A percentile compares a stretch with the other conserved stretches of the same genome.
Conservation (phyloP, 2,113 vertebrate genomes). For the Globicephala melas region DNA sequence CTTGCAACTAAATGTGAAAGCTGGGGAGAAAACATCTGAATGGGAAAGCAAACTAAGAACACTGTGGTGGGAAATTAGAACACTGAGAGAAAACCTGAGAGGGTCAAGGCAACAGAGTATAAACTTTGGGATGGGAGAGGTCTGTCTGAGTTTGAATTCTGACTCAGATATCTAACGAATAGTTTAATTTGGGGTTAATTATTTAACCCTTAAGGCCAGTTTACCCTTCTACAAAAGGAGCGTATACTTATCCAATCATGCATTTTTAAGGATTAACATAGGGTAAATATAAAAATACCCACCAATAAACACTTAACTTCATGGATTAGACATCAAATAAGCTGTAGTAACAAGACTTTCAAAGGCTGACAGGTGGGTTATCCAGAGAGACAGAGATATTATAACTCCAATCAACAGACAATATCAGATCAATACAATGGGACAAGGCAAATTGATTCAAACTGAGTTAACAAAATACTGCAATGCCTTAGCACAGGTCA, state of each 20-base stretch:
- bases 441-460: not conserved
- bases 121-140: rapidly evolving
- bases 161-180: not conserved
- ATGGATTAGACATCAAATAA: not conserved
- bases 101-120: not conserved
- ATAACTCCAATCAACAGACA: not conserved
- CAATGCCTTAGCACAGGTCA: not conserved
- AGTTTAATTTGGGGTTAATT: not conserved
- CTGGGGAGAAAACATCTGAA: rapidly evolving
- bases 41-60: not conserved
- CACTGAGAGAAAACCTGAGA: not conserved
- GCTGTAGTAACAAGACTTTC: not conserved
- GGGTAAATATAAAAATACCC: not conserved
- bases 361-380: not conserved
- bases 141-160: not conserved
- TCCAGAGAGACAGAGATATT: not conserved
- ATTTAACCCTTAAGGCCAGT: not conserved
- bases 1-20: not conserved
- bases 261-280: not conserved
- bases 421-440: not conserved
- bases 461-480: not conserved
- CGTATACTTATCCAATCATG: not conserved
- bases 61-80: not conserved
- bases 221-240: not conserved
- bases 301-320: not conserved